Evolutionary conservation across 2,888 invertebrate genomes (phyloP), one percentile per base, ranked within the genome.

Genomic region (Chrysolina americana): DNA sequence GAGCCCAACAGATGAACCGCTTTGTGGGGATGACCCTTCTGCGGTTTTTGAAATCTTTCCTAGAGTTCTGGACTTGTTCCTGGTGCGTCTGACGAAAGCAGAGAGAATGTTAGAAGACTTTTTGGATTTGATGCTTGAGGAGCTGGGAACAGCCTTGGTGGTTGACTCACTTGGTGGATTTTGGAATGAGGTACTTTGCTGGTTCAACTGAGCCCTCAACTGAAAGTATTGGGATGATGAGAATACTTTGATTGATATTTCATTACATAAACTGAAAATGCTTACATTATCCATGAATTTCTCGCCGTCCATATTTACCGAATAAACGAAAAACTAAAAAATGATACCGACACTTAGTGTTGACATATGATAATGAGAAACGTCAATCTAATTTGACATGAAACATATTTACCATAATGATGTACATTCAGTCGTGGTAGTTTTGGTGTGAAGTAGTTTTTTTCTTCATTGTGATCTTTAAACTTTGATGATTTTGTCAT

Each of bases 81-180:
- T 68, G 6, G 75, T 77, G 48, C 78, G 77, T 56, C 75, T 73
- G 2, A 81, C 81, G 23, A 82, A 47, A 2, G 79, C 74, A 21
- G 80, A 75, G 6, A 82, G 75, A 47, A 82, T 70, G 66, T 76
- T 80, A 10, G 77, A 76, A 6, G 81, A 79, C 73, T 78, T 82
- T 66, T 72, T 78, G 2, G 75, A 59, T 75, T 80, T 80, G 11
- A 77, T 66, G 23, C 78, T 81, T 15, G 75, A 71, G 21, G 78
- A 63, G 41, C 65, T 73, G 9, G 70, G n/a, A 8, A 62, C 53
- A 5, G 53, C 15, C 41, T 44, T 69, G 17, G 28, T 47, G 15
- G n/a, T 41, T 5, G 41, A 50, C 15, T 50, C 48, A 19, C 28
- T 66, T 15, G 48, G 2, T 36, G 15, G 65, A 65, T 65, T 65